Conservation (phyloP, 2,113 vertebrate genomes). For the Anhinga anhinga region DNA sequence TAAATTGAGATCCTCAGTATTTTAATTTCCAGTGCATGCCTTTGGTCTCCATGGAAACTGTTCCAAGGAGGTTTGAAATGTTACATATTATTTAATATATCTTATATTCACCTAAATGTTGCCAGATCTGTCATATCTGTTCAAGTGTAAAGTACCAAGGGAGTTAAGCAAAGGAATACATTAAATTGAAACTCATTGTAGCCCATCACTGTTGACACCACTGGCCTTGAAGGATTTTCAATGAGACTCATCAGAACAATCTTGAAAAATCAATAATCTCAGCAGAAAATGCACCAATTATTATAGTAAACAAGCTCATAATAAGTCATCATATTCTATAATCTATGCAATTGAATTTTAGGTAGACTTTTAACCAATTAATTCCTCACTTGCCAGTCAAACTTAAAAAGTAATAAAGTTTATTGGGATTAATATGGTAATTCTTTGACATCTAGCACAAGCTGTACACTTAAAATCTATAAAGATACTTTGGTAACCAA, state of each 20-base stretch:
- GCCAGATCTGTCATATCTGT: slow-evolving; percentile 66
- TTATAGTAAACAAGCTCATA: neutral
- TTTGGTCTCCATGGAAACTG: slow-evolving; percentile 70
- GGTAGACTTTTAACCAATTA: neutral
- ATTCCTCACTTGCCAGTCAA: neutral
- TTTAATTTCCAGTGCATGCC: slow-evolving; percentile 61
- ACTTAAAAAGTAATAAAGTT: neutral
- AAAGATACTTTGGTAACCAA: neutral
- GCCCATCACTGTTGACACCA: slow-evolving; percentile 35
- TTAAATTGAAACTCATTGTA: slow-evolving; percentile 65
- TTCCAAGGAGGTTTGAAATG: slow-evolving; percentile 64
- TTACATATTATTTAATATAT: slow-evolving; percentile 73
- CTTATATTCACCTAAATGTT: slow-evolving; percentile 69
- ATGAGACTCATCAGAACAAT: neutral
- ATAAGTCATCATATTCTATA: neutral
- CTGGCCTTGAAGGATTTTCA: slow-evolving; percentile 47
- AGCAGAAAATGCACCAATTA: slow-evolving; percentile 23
- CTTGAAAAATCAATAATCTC: slow-evolving; percentile 38
- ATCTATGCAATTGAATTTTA: neutral
- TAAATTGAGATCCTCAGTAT: neutral
- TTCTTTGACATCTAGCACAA: neutral
- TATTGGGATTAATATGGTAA: neutral
- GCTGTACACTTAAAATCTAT: neutral
- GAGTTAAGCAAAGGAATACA: slow-evolving; percentile 59
- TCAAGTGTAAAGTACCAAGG: slow-evolving; percentile 59